These are phyloP conservation scores for Himantopus leucocephalus DNA, from an alignment of 2,113 vertebrate species.

Conservation along the genomic window DNA sequence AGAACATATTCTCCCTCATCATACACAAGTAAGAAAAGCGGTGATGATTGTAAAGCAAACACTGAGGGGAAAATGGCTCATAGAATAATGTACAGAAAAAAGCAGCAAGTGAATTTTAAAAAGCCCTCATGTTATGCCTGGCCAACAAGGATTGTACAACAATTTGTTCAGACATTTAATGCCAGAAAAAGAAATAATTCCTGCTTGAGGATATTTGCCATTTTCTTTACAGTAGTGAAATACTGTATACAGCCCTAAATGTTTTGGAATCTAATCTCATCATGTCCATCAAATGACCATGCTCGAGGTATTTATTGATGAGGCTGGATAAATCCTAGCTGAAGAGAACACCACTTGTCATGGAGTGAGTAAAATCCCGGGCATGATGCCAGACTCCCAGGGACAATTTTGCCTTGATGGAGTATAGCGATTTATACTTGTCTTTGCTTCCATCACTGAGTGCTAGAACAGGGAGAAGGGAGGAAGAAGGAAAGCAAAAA, in stretches of 20 bases:
- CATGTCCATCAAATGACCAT: slow-evolving; percentile 48
- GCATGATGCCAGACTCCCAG: slow-evolving; percentile 52
- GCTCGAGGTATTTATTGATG: slow-evolving; percentile 59
- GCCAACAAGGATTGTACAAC: not conserved
- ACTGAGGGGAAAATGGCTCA: not conserved
- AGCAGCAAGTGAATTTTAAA: not conserved
- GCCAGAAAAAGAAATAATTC: not conserved
- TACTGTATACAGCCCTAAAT: not conserved
- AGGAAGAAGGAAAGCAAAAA: not conserved
- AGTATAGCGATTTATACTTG: slow-evolving; percentile 40
- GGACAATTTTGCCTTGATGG: slow-evolving; percentile 57
- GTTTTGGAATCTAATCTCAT: slow-evolving; percentile 52
- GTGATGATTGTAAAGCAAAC: not conserved
- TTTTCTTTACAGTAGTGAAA: not conserved
- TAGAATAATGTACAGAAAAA: not conserved
- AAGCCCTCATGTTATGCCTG: not conserved
- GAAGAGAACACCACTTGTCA: slow-evolving; percentile 60
- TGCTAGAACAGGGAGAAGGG: not conserved
- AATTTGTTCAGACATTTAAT: not conserved
- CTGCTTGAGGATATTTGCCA: not conserved
- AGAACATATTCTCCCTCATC: not conserved
- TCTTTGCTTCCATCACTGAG: slow-evolving; percentile 32
- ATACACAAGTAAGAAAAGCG: not conserved
- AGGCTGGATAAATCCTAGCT: slow-evolving; percentile 40
- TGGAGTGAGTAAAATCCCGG: slow-evolving; percentile 47